A percentile compares a stretch with the other conserved stretches of the same genome.
phyloP scores from a whole-genome alignment of 2,888 invertebrate species.

The Embidobia sp. region DNA sequence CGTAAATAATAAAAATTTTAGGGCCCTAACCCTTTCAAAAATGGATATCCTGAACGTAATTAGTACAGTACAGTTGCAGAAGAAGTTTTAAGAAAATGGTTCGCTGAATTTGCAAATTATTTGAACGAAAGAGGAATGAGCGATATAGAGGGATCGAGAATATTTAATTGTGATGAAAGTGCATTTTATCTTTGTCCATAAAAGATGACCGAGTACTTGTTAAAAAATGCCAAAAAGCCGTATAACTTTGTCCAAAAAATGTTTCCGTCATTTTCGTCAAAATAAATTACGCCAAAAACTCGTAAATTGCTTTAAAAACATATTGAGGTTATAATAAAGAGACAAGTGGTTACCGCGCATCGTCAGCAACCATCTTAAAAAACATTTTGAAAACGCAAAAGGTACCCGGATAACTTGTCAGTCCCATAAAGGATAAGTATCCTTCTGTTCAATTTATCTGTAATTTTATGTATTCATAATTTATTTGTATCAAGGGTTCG shows the following conservation, averaged over 20 bases:
- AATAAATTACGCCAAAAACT: no score
- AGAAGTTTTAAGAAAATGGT: slow-evolving; percentile 64
- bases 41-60: slow-evolving; percentile 54
- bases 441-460: no score
- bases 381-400: no score
- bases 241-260: slow-evolving; percentile 35
- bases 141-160: slow-evolving; percentile 15
- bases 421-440: no score
- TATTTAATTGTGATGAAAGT: slow-evolving; percentile 26
- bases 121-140: slow-evolving; percentile 8
- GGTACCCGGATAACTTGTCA: no score
- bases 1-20: slow-evolving; percentile 2
- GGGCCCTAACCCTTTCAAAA: slow-evolving; percentile 35
- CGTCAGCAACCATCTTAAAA: no score
- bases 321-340: no score
- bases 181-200: slow-evolving; percentile 18
- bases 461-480: no score
- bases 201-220: slow-evolving; percentile 19
- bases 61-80: slow-evolving; percentile 64
- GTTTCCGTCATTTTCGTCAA: no score
- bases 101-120: slow-evolving; percentile 51
- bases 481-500: no score
- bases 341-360: no score
- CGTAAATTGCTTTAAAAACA: no score
- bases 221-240: slow-evolving; percentile 31